phyloP scores from a whole-genome alignment of 2,888 invertebrate genomes.

The Athrips mouffetella region DNA sequence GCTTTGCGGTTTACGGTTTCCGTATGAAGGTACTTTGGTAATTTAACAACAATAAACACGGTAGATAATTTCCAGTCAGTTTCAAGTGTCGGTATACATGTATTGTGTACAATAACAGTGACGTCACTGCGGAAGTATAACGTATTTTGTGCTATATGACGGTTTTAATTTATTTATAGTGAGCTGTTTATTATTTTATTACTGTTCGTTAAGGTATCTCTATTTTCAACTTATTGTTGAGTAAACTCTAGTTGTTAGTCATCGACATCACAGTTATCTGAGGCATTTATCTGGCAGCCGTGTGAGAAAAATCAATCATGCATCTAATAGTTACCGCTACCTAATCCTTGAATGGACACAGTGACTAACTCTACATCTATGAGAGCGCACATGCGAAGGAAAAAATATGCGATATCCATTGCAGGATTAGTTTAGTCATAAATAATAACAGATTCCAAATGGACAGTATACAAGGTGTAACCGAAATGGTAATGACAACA shows the following conservation, averaged over 20 bases:
- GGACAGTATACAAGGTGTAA: neutral
- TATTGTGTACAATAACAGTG: neutral
- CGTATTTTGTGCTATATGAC: too few species aligned
- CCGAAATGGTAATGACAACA: too few species aligned
- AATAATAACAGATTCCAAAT: neutral
- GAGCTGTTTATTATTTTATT: too few species aligned
- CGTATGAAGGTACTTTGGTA: conserved; percentile 29
- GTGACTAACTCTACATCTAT: conserved; percentile 43
- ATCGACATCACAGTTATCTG: conserved; percentile 35
- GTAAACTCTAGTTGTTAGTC: conserved; percentile 24
- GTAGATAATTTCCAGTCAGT: conserved; percentile 6
- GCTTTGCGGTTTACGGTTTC: conserved; percentile 57
- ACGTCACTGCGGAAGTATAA: conserved; percentile 1
- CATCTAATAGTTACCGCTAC: conserved; percentile 29
- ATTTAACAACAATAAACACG: conserved; percentile 13
- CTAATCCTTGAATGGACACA: conserved; percentile 53
- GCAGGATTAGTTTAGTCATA: neutral
- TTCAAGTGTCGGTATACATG: conserved; percentile 3
- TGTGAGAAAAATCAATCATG: conserved; percentile 49
- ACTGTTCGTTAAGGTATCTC: too few species aligned
- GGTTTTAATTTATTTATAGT: too few species aligned
- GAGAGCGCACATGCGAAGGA: conserved; percentile 25
- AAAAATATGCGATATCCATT: neutral
- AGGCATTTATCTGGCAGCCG: conserved; percentile 47
- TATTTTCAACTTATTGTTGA: too few species aligned